phyloP scores from a whole-genome alignment of 2,888 invertebrate species.

The Magallana nippona region DNA sequence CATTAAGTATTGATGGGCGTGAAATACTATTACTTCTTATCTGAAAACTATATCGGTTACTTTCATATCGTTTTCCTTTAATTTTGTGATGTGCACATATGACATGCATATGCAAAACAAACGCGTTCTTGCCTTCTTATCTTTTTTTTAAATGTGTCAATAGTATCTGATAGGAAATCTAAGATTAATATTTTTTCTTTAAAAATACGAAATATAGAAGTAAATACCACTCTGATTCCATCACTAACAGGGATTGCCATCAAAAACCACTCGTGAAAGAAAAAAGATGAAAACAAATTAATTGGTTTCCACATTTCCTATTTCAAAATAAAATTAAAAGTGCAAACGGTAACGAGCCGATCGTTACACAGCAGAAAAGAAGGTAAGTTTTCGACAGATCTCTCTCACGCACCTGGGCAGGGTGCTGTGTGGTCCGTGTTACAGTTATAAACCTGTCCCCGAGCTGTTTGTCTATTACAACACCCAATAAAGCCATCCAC shows the following conservation, averaged over 20 bases:
- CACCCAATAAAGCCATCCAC: constrained; percentile 1
- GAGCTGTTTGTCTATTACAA: constrained; percentile 27
- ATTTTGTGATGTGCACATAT: too few species aligned
- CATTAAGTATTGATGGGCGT: neutral
- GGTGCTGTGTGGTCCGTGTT: constrained; percentile 8
- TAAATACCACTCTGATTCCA: too few species aligned
- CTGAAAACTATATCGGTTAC: neutral
- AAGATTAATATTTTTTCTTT: too few species aligned
- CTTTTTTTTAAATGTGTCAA: too few species aligned
- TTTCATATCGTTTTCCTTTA: too few species aligned
- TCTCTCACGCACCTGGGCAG: neutral
- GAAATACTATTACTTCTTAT: neutral
- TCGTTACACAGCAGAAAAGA: neutral
- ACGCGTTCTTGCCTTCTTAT: too few species aligned
- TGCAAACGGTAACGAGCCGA: neutral
- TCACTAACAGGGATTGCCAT: too few species aligned
- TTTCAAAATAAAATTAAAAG: neutral
- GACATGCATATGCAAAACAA: too few species aligned
- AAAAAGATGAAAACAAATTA: neutral
- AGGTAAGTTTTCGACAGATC: neutral
- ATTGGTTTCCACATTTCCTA: neutral
- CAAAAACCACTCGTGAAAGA: too few species aligned
- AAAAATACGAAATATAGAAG: too few species aligned
- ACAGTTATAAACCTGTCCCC: neutral
- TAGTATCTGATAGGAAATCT: too few species aligned